Base-by-base conservation (phyloP, 2,888 invertebrate genomes). In the Parasteatoda lunata region DNA sequence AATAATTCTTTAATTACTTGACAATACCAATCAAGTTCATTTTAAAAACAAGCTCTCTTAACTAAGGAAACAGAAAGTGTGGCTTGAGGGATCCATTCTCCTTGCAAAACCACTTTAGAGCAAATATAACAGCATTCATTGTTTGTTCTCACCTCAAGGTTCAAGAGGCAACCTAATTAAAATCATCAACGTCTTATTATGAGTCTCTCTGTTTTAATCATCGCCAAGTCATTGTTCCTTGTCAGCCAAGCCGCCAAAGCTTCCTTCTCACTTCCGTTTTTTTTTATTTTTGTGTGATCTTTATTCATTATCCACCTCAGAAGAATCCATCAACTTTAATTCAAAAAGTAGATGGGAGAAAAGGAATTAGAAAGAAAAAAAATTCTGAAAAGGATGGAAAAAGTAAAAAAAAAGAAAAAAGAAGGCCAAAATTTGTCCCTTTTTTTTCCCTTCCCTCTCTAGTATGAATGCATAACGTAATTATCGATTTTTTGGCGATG, bases 121-220 rank as follows among this genome's bases (percentile, higher is more conserved):
- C 49, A n/a, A 48, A 71, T 71, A 49, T 64, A 65, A 30, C 59
- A 47, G 49, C 54, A 76, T 76, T 49, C 75, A 69, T 82, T 82
- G 82, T 82, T 76, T 82, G 75, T 73, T 45, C 69, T 76, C 69
- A 49, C 68, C 82, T 69, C 51, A n/a, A 48, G 54, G 75, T 68
- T 82, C 75, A 82, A 82, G 72, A 69, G 70, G 76, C 69, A 76
- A 69, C 59, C 76, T 82, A 82, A 82, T 82, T 82, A 82, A 82
- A 82, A 82, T 51, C 82, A 82, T 82, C 82, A 76, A 69, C 59
- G 76, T 82, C 82, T 82, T 82, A 82, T 82, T 82, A 76, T 82
- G 75, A 15, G 69, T 59, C 82, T 73, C 73, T 82, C 82, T 68
- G 54, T 69, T 82, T 82, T 82, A 82, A 82, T 82, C 82, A 82